phyloP scores from a whole-genome alignment of 1,140 invertebrate species.

The Platorchestia sp. region DNA sequence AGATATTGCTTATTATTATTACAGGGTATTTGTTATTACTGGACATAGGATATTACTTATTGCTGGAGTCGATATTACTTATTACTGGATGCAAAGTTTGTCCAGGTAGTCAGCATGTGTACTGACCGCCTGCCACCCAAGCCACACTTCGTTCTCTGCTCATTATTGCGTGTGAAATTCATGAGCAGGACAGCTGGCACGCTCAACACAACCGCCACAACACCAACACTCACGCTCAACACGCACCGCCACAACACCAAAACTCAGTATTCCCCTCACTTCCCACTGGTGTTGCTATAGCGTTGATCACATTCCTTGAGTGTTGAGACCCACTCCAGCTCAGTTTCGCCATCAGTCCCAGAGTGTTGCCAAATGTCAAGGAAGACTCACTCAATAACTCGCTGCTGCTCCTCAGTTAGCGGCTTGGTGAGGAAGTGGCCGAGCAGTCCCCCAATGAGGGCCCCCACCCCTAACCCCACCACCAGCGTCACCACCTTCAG shows the following conservation, averaged over 20 bases:
- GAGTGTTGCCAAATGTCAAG: neutral
- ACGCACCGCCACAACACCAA: neutral
- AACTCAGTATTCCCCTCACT: neutral
- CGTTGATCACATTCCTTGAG: neutral
- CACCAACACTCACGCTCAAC: neutral
- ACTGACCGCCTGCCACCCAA: too few relatives aligned
- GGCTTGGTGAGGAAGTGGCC: neutral
- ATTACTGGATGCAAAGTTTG: too few relatives aligned
- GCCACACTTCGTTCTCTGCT: too few relatives aligned
- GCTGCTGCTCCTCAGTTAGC: neutral
- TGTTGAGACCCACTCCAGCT: neutral
- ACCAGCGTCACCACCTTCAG: neutral
- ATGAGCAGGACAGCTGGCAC: too few relatives aligned
- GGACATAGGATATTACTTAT: too few relatives aligned
- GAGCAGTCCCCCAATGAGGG: neutral
- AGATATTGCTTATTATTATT: too few relatives aligned
- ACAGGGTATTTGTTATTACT: too few relatives aligned
- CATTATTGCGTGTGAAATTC: too few relatives aligned
- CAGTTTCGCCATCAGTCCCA: neutral
- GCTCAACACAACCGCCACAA: neutral
- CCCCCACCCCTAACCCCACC: neutral
- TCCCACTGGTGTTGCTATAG: neutral
- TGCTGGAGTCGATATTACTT: too few relatives aligned
- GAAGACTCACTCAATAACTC: neutral
- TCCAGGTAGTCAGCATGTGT: too few relatives aligned